Evolutionary conservation across 2,797 vertebrate genomes (phyloP), one percentile per base, ranked within the genome.

Genomic region (Botia almorhae): DNA sequence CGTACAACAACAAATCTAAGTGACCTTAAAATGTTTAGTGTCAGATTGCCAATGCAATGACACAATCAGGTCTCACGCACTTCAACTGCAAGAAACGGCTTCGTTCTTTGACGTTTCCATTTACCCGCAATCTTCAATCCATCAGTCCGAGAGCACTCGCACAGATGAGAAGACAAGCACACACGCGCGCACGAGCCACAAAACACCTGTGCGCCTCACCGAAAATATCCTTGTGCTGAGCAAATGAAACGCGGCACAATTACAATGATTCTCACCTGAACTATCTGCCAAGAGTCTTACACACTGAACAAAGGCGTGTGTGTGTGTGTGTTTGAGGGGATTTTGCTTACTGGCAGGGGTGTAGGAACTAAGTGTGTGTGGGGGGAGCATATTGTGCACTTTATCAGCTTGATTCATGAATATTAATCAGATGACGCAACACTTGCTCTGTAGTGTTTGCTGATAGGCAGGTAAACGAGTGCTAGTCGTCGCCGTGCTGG

Each of bases 61-160:
- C 81, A 70, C 84, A 86, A 86, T 88, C 81, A 16, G 13, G 86
- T 93, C 92, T 92, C 89, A 92, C 87, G 91, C 89, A 89, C 87
- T 91, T 87, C 84, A 86, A 84, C 84, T 86, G 87, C 87, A 81
- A 88, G 88, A 89, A 85, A 83, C 87, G 82, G 86, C 90, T 90
- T 84, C 87, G 82, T 91, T 90, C 88, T 82, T 82, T 80, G 89
- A 90, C 91, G 87, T 89, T 90, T 90, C 85, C 87, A 91, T 90
- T 92, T 91, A 90, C 92, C 84, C 86, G 76, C 81, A 81, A 78
- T 82, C 81, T 71, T 50, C 51, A 80, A 75, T 72, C 74, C 77
- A 83, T 76, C 76, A 90, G 85, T 84, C 43, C 69, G 55, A 64
- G 77, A 64, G 56, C 58, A 51, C 67, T 63, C 7, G n/a, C 76